Evolutionary conservation across 2,888 invertebrate genomes (phyloP).

Genomic region (Tenthredo livida): DNA sequence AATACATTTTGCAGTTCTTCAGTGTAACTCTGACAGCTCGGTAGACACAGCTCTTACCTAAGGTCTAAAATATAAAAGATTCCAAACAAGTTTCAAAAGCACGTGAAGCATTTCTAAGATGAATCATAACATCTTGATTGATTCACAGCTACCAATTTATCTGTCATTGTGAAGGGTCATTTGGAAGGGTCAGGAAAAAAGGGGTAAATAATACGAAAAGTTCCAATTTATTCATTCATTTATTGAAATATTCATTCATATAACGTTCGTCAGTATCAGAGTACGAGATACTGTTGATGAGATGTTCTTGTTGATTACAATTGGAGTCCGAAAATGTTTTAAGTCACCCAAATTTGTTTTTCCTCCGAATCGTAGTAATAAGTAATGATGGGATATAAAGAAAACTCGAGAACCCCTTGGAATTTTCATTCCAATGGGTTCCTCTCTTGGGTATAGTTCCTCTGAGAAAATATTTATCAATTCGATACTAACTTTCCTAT

Average conservation of each 20-base stretch:
- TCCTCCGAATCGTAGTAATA: too few species aligned
- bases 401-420: too few species aligned
- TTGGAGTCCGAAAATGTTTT: too few species aligned
- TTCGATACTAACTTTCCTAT: too few species aligned
- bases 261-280: neutral
- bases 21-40: neutral
- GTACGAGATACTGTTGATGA: neutral
- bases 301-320: too few species aligned
- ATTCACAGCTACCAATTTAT: neutral
- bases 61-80: neutral
- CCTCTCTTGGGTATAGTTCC: too few species aligned
- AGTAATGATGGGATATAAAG: too few species aligned
- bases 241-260: neutral
- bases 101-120: neutral
- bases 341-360: too few species aligned
- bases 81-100: neutral
- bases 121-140: neutral
- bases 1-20: neutral
- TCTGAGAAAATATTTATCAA: too few species aligned
- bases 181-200: neutral
- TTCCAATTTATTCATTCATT: neutral
- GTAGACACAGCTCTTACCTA: neutral
- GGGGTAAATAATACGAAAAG: neutral
- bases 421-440: too few species aligned
- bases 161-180: neutral